Evolutionary conservation across 2,888 invertebrate genomes (phyloP).

Genomic region (Lysandra coridon): DNA sequence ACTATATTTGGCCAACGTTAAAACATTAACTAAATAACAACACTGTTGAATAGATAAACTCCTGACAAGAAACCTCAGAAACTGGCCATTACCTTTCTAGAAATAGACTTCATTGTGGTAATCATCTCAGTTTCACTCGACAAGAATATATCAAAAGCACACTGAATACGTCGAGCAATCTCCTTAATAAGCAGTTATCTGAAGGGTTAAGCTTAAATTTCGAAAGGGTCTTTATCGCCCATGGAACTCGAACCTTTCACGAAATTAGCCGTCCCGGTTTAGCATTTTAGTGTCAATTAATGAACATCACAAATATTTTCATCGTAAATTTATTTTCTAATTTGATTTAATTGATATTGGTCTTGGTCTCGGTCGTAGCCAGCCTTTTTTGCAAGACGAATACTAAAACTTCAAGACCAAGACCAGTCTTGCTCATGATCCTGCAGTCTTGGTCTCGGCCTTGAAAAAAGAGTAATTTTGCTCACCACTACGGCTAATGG

Average conservation of each 20-base stretch:
- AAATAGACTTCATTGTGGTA: neutral
- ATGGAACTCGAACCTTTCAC: slow-evolving; percentile 27
- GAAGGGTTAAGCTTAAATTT: slow-evolving; percentile 25
- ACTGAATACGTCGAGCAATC: neutral
- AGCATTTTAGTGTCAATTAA: slow-evolving; percentile 4
- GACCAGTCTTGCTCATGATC: no score
- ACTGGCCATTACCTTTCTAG: no score
- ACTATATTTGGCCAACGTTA: no score
- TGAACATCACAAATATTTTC: slow-evolving; percentile 22
- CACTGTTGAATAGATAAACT: no score
- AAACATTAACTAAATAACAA: no score
- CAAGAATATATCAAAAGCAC: neutral
- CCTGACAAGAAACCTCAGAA: no score
- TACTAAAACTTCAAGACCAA: no score
- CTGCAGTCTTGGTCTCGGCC: no score
- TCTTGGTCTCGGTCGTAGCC: no score
- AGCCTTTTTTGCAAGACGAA: no score
- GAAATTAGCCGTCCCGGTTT: slow-evolving; percentile 14
- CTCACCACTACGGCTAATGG: no score
- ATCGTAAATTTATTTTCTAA: slow-evolving; percentile 14
- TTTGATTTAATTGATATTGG: neutral
- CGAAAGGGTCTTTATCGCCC: slow-evolving; percentile 27
- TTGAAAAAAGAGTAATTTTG: no score
- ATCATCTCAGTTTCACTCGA: neutral
- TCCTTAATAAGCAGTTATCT: slow-evolving; percentile 32